Base-by-base conservation (phyloP, 2,113 vertebrate species). In the Anolis carolinensis region DNA sequence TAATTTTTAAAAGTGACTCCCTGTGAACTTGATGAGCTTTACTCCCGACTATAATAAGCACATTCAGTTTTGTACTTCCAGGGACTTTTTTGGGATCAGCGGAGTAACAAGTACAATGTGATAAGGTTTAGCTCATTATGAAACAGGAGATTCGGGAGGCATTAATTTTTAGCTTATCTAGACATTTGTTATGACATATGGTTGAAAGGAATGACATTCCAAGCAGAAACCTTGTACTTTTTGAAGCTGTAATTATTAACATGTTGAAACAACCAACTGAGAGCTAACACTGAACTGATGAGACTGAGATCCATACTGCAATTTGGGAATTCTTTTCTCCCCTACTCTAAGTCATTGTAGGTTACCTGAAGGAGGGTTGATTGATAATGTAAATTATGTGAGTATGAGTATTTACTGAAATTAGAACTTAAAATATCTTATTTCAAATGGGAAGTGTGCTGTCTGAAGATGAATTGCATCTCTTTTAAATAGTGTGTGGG, bases 121-220 rank as follows among this genome's bases (percentile, higher is more conserved):
- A 63, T 65, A 25, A 80, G 44, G 11, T 39, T 80, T 80, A 67
- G 73, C 67, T 52, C 32, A 65, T 84, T 84, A 65, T 65, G 72
- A 74, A 83, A 63, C 21, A 44, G 63, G 59, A 21, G 30, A 62
- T 44, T 65, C 34, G 63, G 55, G 36, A 83, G 18, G 74, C 30
- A 75, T 83, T 83, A 74, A 74, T 76, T 84, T 70, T 75, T 76
- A 75, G 82, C 39, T 84, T 63, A 14, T 84, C 59, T 76, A 65
- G n/a, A 32, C 50, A 84, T 84, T 48, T 50, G 62, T 32, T 32
- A 50, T 65, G 73, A 84, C 62, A 27, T 36, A 67, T 50, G 73
- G 59, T 48, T 52, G 73, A 84, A 84, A 63, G 59, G 59, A 84
- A 83, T 75, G 36, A 34, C 59, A 76, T 65, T 76, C 59, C n/a